Percentiles rank a stretch among this genome's conserved stretches.
Evolutionary conservation across 2,113 vertebrate genomes (phyloP).

Genomic region (Indri indri): DNA sequence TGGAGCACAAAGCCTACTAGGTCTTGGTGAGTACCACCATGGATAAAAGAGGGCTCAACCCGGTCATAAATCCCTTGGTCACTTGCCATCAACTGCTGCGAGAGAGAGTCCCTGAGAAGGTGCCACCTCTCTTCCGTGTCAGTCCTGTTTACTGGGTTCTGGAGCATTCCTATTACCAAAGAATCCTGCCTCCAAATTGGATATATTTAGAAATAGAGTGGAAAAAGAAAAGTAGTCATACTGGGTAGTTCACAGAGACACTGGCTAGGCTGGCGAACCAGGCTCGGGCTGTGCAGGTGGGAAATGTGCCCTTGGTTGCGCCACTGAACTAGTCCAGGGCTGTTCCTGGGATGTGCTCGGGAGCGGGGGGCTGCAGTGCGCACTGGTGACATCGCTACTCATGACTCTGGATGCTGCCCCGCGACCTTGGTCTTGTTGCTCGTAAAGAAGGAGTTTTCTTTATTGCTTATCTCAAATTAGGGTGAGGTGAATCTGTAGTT

Average conservation of each 20-base stretch:
- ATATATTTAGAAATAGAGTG: background rate
- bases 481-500: background rate
- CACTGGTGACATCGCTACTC: background rate
- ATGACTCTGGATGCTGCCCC: background rate
- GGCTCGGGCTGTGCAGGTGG: background rate
- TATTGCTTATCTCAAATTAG: background rate
- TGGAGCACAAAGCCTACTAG: background rate
- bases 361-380: background rate
- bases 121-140: background rate
- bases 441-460: background rate
- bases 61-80: background rate
- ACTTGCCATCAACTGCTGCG: background rate
- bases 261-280: background rate
- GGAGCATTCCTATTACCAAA: background rate
- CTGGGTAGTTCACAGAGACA: background rate
- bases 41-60: background rate
- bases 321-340: background rate
- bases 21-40: background rate
- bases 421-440: background rate
- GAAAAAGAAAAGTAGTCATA: background rate
- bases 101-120: background rate
- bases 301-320: background rate
- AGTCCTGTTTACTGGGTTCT: background rate
- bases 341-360: rapidly evolving
- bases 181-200: background rate